Evolutionary conservation across 2,797 vertebrate genomes (phyloP).

Genomic region (Xenops minutus): DNA sequence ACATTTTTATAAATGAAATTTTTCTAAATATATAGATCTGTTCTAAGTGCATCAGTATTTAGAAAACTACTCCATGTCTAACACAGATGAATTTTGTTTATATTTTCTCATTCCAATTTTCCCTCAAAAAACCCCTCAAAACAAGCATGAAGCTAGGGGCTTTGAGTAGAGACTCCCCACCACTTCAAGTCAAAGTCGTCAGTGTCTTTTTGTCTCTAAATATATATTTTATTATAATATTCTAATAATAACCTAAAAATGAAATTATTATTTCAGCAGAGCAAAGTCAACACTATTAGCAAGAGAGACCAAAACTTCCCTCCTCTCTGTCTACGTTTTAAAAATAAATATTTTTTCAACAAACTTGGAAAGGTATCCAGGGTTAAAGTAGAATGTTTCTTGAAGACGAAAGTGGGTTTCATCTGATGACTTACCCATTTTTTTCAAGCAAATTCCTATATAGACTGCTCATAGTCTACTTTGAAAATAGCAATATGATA

Average conservation of each 20-base stretch:
- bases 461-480: background rate
- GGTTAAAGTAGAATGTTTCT: background rate
- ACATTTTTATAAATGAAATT: background rate
- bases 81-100: background rate
- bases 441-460: background rate
- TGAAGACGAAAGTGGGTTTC: background rate
- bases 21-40: background rate
- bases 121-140: background rate
- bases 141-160: background rate
- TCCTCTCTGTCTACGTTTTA: background rate
- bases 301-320: background rate
- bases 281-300: background rate
- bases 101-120: background rate
- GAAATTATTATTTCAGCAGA: background rate
- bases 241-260: background rate
- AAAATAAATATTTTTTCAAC: background rate
- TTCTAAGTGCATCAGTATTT: background rate
- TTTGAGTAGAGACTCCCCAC: background rate
- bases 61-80: background rate
- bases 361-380: background rate
- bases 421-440: background rate
- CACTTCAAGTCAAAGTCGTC: background rate
- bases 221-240: background rate
- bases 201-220: background rate
- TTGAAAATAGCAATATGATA: background rate